Base-by-base conservation (phyloP, 2,888 invertebrate genomes). In the Carcina quercana region DNA sequence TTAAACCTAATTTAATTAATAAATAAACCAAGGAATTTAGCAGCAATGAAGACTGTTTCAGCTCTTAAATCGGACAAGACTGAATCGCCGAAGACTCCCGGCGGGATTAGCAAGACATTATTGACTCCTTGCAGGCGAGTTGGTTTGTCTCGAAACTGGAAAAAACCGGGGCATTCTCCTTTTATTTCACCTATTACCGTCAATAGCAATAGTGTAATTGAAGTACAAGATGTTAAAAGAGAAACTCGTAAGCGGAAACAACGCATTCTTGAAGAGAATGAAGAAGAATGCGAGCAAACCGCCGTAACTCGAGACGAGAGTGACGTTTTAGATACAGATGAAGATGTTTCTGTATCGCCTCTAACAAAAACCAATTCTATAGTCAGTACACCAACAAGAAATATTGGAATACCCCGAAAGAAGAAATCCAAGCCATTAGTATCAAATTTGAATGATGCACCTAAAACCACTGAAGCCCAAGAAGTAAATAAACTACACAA, bases 61-160 rank as follows among this genome's bases (percentile, higher is more conserved):
- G 51, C 59, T 5, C 25, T 62, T n/a, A 69, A 68, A 45, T 37
- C 53, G 2, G 60, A 41, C 20, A 58, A 46, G 32, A 52, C 37
- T 6, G 72, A 72, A 30, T 73, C 82, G 0, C 78, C 82, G 1
- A 82, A 82, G 50, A 84, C 79, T 12, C 78, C 79, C 1, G 83
- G 79, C 11, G 83, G 85, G 11, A 86, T 86, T 13, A 86, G 78
- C 45, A 86, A 82, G 45, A 73, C 75, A 13, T 59, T 85, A 21
- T 54, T 86, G 24, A 86, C 86, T 27, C 86, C 86, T 12, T 86
- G 85, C 44, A 62, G 86, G 53, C 67, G 86, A 51, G 56, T 86
- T 19, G 87, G 87, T 6, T 60, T 87, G 15, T 86, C 86, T 2
- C 71, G 85, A 11, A 79, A 73, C 35, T 78, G 74, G 71, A 71